Conservation (phyloP, 1,140 invertebrate species). For the Cherax destructor region DNA sequence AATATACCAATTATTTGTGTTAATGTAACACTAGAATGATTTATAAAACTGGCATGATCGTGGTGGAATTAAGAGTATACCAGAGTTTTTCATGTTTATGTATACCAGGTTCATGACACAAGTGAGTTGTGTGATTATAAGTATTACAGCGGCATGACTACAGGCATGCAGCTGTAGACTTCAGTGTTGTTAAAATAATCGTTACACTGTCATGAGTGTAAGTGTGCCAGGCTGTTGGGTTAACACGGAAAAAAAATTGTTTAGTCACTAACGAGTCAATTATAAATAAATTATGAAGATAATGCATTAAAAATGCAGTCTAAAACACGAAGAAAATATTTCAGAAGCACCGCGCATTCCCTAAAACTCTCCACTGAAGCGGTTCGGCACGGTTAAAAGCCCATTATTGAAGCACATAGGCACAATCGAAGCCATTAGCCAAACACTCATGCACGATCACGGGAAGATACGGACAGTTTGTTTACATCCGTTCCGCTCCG, state of each 20-base stretch:
- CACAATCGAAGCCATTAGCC: neutral
- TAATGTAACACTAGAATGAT: too few relatives aligned
- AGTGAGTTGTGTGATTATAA: neutral
- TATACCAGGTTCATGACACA: neutral
- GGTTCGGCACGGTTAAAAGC: neutral
- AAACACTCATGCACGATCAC: neutral
- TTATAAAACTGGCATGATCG: neutral
- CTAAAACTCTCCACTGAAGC: neutral
- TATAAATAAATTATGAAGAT: too few relatives aligned
- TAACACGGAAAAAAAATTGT: too few relatives aligned
- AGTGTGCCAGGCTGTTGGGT: too few relatives aligned
- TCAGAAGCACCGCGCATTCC: too few relatives aligned
- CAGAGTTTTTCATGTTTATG: neutral
- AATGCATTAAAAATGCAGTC: too few relatives aligned
- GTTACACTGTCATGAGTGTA: neutral
- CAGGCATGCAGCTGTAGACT: neutral
- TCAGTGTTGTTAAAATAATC: neutral
- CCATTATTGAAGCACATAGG: neutral
- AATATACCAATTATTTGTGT: too few relatives aligned
- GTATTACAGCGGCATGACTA: neutral
- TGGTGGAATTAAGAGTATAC: neutral
- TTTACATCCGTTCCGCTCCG: neutral
- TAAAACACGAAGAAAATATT: too few relatives aligned
- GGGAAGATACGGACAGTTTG: neutral
- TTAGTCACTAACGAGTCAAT: too few relatives aligned